phyloP scores from a whole-genome alignment of 2,113 vertebrate species.

The Aegotheles bennettii region DNA sequence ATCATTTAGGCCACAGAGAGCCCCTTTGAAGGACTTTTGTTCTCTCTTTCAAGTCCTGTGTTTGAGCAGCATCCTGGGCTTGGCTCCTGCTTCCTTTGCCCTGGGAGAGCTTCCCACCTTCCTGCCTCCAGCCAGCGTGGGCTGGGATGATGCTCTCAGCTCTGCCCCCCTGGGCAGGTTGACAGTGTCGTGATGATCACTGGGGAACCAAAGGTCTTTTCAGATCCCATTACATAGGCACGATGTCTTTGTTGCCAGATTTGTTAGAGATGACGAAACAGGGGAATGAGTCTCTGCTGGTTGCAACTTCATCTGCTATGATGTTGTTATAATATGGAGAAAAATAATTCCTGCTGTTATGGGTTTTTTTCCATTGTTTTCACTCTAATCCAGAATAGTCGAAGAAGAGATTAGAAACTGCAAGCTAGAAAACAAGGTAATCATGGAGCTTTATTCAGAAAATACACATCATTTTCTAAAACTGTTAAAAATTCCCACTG shows the following conservation, averaged over 20 bases:
- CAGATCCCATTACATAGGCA: background rate
- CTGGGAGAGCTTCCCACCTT: background rate
- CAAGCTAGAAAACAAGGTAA: background rate
- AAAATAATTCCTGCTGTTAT: background rate
- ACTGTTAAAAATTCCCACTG: background rate
- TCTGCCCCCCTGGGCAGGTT: background rate
- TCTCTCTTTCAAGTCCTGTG: background rate
- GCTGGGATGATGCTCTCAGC: background rate
- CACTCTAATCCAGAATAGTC: background rate
- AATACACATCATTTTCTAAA: background rate
- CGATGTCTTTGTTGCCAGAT: rapidly evolving
- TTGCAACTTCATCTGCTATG: background rate
- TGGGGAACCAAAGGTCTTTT: background rate
- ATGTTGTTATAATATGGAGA: background rate
- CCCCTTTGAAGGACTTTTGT: background rate
- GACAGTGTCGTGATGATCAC: background rate
- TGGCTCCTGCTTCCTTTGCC: background rate
- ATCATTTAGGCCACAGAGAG: background rate
- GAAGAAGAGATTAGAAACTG: background rate
- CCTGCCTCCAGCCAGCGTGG: background rate
- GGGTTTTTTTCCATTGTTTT: background rate
- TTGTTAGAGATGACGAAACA: background rate
- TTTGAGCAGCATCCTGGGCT: background rate
- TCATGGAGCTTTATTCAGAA: background rate
- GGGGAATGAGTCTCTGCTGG: background rate